Conservation (phyloP, 2,797 vertebrate genomes). For the Notoglanidium macrostoma region DNA sequence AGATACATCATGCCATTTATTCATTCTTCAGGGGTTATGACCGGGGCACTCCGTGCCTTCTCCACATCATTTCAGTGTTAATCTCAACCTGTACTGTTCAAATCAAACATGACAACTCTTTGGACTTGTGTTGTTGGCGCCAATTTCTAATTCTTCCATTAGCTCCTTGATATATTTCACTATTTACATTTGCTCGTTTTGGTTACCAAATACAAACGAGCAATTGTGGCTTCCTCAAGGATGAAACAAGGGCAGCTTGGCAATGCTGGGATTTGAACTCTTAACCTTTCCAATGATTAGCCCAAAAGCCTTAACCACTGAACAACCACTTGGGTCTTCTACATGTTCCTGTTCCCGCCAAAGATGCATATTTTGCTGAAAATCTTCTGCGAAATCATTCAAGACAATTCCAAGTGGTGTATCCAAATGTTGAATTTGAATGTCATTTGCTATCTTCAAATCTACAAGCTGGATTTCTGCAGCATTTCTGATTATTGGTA, state of each 20-base stretch:
- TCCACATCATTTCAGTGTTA: not conserved
- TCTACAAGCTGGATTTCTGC: not conserved
- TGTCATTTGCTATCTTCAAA: not conserved
- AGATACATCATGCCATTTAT: not conserved
- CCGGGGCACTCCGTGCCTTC: not conserved
- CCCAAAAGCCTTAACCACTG: not conserved
- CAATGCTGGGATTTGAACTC: not conserved
- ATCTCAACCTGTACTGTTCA: not conserved
- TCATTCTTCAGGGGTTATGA: not conserved
- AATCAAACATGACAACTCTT: not conserved
- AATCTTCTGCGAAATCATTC: not conserved
- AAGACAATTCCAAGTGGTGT: not conserved
- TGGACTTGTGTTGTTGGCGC: not conserved
- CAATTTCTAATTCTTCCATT: not conserved
- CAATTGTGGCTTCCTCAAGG: not conserved
- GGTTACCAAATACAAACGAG: not conserved
- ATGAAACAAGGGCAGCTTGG: not conserved
- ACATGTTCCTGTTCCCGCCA: not conserved
- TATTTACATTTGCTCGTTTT: not conserved
- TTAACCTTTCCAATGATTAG: not conserved
- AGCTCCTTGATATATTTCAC: not conserved
- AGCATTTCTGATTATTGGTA: not conserved
- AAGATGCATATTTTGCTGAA: not conserved
- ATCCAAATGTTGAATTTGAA: not conserved
- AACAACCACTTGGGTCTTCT: not conserved